Evolutionary conservation across 2,888 invertebrate genomes (phyloP), one percentile per base, ranked within the genome.

Genomic region (Nemotelus nigrinus): DNA sequence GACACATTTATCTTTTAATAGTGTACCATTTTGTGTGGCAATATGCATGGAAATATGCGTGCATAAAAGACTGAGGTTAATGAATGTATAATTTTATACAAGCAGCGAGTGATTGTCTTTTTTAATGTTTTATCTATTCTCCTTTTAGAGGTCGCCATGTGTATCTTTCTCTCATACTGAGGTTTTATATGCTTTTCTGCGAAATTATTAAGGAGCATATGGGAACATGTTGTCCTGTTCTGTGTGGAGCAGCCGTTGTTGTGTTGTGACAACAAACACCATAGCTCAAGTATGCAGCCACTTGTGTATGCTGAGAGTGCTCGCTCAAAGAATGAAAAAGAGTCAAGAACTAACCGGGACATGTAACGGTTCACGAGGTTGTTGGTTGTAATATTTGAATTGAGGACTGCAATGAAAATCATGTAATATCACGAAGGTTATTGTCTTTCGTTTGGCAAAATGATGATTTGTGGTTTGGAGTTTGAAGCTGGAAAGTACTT

Each of bases 21-120:
- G 0, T 25, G 25, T 25, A 25, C 25, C 25, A 25, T 25, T 25
- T 25, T 25, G 25, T 25, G 25, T 25, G 25, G 25, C 25, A 25
- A 25, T 25, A 25, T 25, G 25, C 25, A 25, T 25, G 25, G 25
- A 25, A 25, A 57, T 25, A 57, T 57, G 25, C 57, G 57, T 57
- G 57, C 10, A 57, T 57, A 8, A 10, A 10, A 10, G 57, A 57
- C 6, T 57, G 25, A 60, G 39, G 25, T 60, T 10, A 70, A 70
- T 70, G 53, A 70, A 70, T 70, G 70, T 43, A 70, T 70, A 70
- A 70, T 70, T 70, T 70, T 70, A 43, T 55, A 5, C 25, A 25
- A 25, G 25, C 25, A 25, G 25, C 25, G 25, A 25, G 70, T 44
- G 55, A 70, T 70, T 43, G 70, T 70, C 70, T 55, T 50, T n/a